phyloP scores from a whole-genome alignment of 2,113 vertebrate species.

The Oxygymnocypris stewartii region DNA sequence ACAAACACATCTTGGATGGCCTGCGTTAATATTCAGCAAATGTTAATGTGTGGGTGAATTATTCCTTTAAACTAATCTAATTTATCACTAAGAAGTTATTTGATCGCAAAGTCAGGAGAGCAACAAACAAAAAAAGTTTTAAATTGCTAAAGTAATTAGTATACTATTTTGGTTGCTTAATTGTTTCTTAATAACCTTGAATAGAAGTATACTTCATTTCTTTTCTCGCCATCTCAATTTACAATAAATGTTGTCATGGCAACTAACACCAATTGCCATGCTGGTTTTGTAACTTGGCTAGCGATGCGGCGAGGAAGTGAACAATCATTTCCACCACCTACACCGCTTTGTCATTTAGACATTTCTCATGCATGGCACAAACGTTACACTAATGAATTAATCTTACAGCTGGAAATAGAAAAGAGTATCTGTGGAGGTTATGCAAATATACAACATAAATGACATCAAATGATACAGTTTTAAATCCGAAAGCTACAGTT shows the following conservation, averaged over 20 bases:
- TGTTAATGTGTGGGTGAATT: background rate
- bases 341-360: slow-evolving; percentile 3
- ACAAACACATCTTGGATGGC: background rate
- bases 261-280: slow-evolving; percentile 35
- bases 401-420: slow-evolving; percentile 2
- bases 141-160: background rate
- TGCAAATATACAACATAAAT: background rate
- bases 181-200: slow-evolving; percentile 44
- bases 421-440: background rate
- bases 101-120: background rate
- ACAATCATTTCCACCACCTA: slow-evolving; percentile 30
- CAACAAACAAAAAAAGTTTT: background rate
- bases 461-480: background rate
- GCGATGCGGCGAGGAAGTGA: slow-evolving; percentile 13
- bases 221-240: slow-evolving; percentile 3
- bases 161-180: slow-evolving; percentile 31
- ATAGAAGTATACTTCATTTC: slow-evolving; percentile 26
- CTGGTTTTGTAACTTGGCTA: slow-evolving; percentile 15
- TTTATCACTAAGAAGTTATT: background rate
- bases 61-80: background rate
- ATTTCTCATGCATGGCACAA: slow-evolving; percentile 21
- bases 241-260: slow-evolving; percentile 48
- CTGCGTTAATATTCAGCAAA: background rate
- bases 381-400: slow-evolving; percentile 9
- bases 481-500: background rate